Conservation (phyloP, 2,888 invertebrate genomes). For the Cynaeus angustus region DNA sequence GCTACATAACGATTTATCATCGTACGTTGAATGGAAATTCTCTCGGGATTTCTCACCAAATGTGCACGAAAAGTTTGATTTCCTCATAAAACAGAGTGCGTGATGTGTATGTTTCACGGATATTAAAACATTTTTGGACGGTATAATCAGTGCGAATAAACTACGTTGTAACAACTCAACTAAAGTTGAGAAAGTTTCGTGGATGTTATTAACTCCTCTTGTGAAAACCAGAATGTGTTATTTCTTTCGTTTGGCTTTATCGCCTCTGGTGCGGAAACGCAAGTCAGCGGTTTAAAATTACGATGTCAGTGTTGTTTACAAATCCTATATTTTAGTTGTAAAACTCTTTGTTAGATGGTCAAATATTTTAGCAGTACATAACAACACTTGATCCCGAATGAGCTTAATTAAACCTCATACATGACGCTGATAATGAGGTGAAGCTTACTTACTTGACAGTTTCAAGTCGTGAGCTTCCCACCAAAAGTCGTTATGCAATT, state of each 20-base stretch:
- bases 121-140: not conserved
- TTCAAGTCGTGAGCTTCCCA: not conserved
- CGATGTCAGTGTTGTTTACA: no score
- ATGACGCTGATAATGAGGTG: not conserved
- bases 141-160: not conserved
- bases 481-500: slow-evolving; percentile 26
- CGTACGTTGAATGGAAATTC: slow-evolving; percentile 30
- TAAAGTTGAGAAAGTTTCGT: no score
- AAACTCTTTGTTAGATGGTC: no score
- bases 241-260: no score
- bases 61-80: slow-evolving; percentile 9
- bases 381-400: not conserved
- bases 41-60: slow-evolving; percentile 26
- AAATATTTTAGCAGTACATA: no score
- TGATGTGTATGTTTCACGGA: not conserved
- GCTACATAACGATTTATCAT: slow-evolving; percentile 41
- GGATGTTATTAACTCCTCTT: no score
- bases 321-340: no score
- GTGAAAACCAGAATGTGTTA: no score
- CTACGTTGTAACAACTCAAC: no score
- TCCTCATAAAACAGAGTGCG: slow-evolving; percentile 6
- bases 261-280: no score
- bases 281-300: no score
- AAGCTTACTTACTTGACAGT: slow-evolving; percentile 9
- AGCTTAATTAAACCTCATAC: slow-evolving; percentile 6